A percentile compares a stretch with the other conserved stretches of the same genome.
These are phyloP conservation scores for Pelodiscus sinensis DNA, from an alignment of 2,113 vertebrate genomes.

Conservation along the genomic window DNA sequence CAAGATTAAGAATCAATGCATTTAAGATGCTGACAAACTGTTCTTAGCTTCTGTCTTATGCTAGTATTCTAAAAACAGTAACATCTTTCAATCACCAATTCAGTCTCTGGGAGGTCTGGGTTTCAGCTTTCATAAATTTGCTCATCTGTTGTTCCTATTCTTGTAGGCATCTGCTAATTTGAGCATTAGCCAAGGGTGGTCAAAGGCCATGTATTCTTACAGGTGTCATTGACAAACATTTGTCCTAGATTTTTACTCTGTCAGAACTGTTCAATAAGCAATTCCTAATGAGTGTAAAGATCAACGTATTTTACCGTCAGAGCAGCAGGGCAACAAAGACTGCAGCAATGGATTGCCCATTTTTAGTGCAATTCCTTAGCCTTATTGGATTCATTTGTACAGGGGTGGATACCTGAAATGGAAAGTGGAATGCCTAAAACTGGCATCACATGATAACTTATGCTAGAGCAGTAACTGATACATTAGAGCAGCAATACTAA, in stretches of 20 bases:
- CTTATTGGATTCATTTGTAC: neutral
- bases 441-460: neutral
- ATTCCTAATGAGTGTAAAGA: neutral
- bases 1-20: neutral
- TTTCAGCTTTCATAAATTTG: neutral
- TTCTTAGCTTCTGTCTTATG: neutral
- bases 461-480: accelerated
- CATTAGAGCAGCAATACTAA: neutral
- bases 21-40: neutral
- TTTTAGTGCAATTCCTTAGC: neutral
- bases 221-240: neutral
- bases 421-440: accelerated
- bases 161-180: accelerated
- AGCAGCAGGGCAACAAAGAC: neutral
- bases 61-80: neutral
- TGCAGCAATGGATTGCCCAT: neutral
- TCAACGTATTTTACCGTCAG: neutral
- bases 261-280: neutral
- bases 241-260: neutral
- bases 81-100: neutral
- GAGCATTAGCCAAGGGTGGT: accelerated
- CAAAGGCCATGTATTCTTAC: neutral
- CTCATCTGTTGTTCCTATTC: neutral
- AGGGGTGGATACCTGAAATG: neutral
- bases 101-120: accelerated